A percentile compares a stretch with the other conserved stretches of the same genome.
phyloP scores from a whole-genome alignment of 53 echinoderm and acorn worm genomes.

The Apostichopus leukothele region DNA sequence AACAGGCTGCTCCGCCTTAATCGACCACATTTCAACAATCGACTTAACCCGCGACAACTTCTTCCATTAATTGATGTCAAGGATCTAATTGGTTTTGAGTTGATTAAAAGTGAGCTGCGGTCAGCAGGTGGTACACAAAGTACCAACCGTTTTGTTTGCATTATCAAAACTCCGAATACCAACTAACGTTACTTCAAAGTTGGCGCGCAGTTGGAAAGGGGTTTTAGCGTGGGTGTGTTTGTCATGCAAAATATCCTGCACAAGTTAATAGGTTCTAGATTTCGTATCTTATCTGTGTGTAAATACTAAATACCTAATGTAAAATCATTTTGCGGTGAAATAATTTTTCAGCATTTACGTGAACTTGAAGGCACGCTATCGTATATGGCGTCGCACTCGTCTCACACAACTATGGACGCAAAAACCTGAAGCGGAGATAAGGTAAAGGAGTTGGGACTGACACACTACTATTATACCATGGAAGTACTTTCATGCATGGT shows the following conservation, averaged over 20 bases:
- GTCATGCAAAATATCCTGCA: not conserved
- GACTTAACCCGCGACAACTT: not conserved
- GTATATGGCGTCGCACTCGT: no score
- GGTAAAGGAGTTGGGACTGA: no score
- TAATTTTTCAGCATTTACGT: no score
- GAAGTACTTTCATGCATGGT: no score
- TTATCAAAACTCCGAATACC: not conserved
- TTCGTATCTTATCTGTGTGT: no score
- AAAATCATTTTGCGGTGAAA: no score
- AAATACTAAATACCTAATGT: no score
- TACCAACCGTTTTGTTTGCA: slow-evolving; percentile 8
- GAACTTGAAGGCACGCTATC: no score
- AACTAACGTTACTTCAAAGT: slow-evolving; percentile 5
- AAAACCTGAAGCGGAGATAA: no score
- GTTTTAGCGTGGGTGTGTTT: slow-evolving; percentile 17
- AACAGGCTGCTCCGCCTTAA: not conserved
- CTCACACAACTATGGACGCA: no score
- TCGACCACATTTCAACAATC: slow-evolving; percentile 30
- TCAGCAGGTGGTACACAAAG: slow-evolving; percentile 9
- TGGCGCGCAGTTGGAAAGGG: slow-evolving; percentile 12
- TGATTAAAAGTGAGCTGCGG: slow-evolving; percentile 5
- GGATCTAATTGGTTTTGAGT: slow-evolving; percentile 2
- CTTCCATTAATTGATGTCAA: slow-evolving; percentile 8
- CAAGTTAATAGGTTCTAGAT: no score
- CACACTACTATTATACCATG: no score